A percentile compares a stretch with the other conserved stretches of the same genome.
Conservation (phyloP, 2,113 vertebrate genomes). For the Zosterops hypoxanthus region DNA sequence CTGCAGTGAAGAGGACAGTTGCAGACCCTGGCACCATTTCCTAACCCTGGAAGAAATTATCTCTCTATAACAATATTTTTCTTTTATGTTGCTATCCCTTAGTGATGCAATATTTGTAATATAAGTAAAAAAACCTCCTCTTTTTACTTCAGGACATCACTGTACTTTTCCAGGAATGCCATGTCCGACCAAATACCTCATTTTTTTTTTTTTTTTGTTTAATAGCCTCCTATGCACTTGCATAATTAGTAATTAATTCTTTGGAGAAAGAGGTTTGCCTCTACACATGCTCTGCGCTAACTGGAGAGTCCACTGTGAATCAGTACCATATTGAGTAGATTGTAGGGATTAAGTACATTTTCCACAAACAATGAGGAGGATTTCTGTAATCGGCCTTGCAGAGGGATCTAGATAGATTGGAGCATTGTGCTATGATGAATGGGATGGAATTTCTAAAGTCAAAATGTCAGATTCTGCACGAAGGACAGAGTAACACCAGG, state of each 20-base stretch:
- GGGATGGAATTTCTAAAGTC: not conserved
- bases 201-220: not conserved
- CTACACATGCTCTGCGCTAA: not conserved
- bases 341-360: not conserved
- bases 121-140: not conserved
- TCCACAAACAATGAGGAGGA: not conserved
- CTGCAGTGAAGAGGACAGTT: not conserved
- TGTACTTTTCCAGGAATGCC: not conserved
- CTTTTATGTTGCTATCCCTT: not conserved
- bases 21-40: not conserved
- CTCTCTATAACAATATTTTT: not conserved
- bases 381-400: not conserved
- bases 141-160: not conserved
- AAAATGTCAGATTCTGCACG: not conserved
- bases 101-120: not conserved
- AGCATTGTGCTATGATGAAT: not conserved
- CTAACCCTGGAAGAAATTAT: not conserved
- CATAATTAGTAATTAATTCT: not conserved
- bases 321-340: not conserved
- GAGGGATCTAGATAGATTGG: not conserved
- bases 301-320: not conserved
- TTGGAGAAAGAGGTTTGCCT: not conserved
- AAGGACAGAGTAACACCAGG: not conserved
- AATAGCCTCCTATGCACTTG: not conserved
- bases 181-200: not conserved